These are phyloP conservation scores for Hemitrygon akajei DNA, from an alignment of 2,797 vertebrate species.

Conservation along the genomic window DNA sequence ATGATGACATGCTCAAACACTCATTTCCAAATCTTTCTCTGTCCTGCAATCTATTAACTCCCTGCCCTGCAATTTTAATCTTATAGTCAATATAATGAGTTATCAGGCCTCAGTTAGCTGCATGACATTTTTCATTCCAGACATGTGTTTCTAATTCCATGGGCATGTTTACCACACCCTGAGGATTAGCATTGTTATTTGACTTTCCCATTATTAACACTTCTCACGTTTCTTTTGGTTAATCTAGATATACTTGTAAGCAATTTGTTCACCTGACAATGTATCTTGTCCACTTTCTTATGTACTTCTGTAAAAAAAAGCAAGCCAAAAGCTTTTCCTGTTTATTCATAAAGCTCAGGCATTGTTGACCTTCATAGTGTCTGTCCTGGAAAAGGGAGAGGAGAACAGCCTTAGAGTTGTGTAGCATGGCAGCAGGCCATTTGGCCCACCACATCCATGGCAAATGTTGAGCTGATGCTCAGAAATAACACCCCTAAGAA, in stretches of 20 bases:
- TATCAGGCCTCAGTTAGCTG: background rate
- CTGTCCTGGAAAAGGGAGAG: too few species aligned
- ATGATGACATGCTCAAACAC: too few species aligned
- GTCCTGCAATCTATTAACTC: background rate
- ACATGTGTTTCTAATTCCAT: constrained; percentile 23
- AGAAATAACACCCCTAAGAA: too few species aligned
- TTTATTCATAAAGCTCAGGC: too few species aligned
- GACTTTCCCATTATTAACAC: background rate
- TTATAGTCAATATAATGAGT: background rate
- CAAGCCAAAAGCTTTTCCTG: too few species aligned
- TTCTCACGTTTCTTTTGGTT: background rate
- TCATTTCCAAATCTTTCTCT: background rate
- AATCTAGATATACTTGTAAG: background rate
- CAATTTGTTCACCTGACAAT: background rate
- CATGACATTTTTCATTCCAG: background rate
- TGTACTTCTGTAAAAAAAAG: background rate
- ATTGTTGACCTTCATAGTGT: too few species aligned
- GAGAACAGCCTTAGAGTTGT: too few species aligned
- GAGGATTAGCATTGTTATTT: background rate
- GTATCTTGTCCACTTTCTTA: background rate
- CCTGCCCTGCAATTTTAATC: background rate
- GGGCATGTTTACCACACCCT: background rate
- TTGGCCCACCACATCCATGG: too few species aligned
- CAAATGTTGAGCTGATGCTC: too few species aligned
- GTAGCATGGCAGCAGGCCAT: too few species aligned